Conservation (phyloP, 2,888 invertebrate species). For the Antitype chi region DNA sequence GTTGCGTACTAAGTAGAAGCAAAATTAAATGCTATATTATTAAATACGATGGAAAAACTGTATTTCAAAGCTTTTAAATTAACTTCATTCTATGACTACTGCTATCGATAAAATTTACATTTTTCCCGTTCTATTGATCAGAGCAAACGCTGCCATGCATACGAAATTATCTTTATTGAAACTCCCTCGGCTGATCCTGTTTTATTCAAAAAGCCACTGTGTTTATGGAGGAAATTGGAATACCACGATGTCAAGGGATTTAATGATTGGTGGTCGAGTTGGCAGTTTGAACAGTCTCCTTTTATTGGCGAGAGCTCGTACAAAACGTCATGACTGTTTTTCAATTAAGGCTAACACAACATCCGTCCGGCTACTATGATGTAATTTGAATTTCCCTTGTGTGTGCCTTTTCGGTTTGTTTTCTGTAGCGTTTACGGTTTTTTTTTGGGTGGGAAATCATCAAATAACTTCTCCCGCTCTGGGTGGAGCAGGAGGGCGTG, state of each 20-base stretch:
- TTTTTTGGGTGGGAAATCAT: no score
- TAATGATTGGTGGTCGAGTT: slow-evolving; percentile 38
- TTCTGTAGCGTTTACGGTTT: slow-evolving; percentile 8
- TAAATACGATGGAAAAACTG: not conserved
- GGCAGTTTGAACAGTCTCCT: slow-evolving; percentile 25
- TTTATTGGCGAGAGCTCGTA: slow-evolving; percentile 45
- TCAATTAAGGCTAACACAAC: slow-evolving; percentile 54
- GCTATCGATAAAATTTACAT: slow-evolving; percentile 39
- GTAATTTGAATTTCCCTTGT: slow-evolving; percentile 58
- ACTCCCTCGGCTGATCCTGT: slow-evolving; percentile 27
- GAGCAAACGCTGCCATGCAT: slow-evolving; percentile 47
- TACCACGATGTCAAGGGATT: slow-evolving; percentile 45
- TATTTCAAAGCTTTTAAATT: slow-evolving; percentile 39
- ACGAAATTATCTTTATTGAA: slow-evolving; percentile 51
- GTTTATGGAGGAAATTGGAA: slow-evolving; percentile 36
- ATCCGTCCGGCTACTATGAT: slow-evolving; percentile 10
- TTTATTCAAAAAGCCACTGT: slow-evolving; percentile 49
- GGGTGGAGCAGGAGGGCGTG: no score
- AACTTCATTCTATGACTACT: slow-evolving; percentile 15
- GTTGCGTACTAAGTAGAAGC: not conserved
- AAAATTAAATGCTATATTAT: not conserved
- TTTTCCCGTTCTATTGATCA: slow-evolving; percentile 38
- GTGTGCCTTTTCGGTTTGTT: slow-evolving; percentile 34
- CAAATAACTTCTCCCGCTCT: no score
- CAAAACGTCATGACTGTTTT: slow-evolving; percentile 47